Evolutionary conservation across 92 coral and sea anemone genomes (phyloP).

Genomic region (Pocillopora grandis): DNA sequence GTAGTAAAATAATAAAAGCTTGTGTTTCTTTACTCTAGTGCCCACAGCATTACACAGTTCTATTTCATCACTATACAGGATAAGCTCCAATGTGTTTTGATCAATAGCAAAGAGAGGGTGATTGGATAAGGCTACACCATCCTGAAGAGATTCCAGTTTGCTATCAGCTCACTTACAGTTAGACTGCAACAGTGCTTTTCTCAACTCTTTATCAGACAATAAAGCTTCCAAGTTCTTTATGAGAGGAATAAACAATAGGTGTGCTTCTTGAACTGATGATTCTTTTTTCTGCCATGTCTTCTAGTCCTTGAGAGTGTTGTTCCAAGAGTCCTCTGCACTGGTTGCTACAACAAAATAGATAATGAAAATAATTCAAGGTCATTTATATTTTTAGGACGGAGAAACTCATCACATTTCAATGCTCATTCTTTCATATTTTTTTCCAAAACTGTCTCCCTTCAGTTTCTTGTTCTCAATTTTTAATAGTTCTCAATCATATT

Average conservation of each 20-base stretch:
- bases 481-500: background rate
- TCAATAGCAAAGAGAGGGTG: slow-evolving; percentile 48
- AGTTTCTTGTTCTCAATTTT: background rate
- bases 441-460: background rate
- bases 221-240: slow-evolving; percentile 4
- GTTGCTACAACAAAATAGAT: background rate
- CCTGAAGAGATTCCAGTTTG: slow-evolving; percentile 46
- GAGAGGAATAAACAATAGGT: slow-evolving; percentile 1
- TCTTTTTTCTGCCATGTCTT: background rate
- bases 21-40: slow-evolving; percentile 45
- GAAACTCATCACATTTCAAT: no score
- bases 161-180: slow-evolving; percentile 31
- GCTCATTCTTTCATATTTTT: background rate
- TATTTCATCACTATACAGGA: slow-evolving; percentile 61
- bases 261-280: background rate
- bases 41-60: slow-evolving; percentile 62
- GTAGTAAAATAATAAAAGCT: slow-evolving; percentile 56
- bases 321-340: background rate
- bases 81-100: slow-evolving; percentile 30
- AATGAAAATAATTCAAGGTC: background rate
- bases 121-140: slow-evolving; percentile 45
- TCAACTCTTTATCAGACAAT: slow-evolving; percentile 29
- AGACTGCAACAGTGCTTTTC: slow-evolving; percentile 8
- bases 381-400: no score
- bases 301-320: background rate